A percentile compares a stretch with the other conserved stretches of the same genome.
These are phyloP conservation scores for Clytia hemisphaerica DNA, from an alignment of 30 jellyfish, hydroid and myxozoan species.

Conservation along the genomic window DNA sequence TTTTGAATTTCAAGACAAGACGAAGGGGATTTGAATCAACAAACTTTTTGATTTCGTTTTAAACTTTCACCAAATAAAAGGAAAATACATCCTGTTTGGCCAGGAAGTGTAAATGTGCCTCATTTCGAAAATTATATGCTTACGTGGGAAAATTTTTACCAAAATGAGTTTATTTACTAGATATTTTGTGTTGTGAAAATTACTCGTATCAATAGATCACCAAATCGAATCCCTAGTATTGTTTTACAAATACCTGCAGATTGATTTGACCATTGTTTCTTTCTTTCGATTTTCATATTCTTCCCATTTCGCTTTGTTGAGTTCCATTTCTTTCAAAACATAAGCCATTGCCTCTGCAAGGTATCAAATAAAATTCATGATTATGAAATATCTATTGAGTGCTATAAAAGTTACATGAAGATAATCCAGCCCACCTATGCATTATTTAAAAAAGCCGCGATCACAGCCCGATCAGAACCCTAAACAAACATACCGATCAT, in stretches of 20 bases:
- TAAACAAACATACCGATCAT: slow-evolving; percentile 37
- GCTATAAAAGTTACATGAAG: too few species aligned
- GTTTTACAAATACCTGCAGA: too few species aligned
- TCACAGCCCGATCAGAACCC: background rate
- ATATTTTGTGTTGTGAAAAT: too few species aligned
- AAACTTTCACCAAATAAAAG: too few species aligned
- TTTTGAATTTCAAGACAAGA: too few species aligned
- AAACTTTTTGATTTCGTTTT: too few species aligned
- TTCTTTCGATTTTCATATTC: slow-evolving; percentile 36
- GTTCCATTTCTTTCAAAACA: slow-evolving; percentile 53
- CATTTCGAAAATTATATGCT: background rate
- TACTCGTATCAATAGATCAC: too few species aligned
- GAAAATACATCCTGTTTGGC: background rate
- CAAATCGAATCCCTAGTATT: too few species aligned
- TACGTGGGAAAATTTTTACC: background rate
- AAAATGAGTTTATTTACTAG: background rate
- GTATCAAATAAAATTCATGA: background rate
- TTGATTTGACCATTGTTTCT: too few species aligned
- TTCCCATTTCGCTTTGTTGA: slow-evolving; percentile 29
- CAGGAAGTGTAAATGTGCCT: background rate
- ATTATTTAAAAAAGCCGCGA: background rate
- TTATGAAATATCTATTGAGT: background rate
- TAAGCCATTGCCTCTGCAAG: slow-evolving; percentile 54
- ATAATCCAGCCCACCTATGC: too few species aligned
- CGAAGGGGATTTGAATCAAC: too few species aligned